phyloP scores from a whole-genome alignment of 2,888 invertebrate species.

The Lepidonotus clava region DNA sequence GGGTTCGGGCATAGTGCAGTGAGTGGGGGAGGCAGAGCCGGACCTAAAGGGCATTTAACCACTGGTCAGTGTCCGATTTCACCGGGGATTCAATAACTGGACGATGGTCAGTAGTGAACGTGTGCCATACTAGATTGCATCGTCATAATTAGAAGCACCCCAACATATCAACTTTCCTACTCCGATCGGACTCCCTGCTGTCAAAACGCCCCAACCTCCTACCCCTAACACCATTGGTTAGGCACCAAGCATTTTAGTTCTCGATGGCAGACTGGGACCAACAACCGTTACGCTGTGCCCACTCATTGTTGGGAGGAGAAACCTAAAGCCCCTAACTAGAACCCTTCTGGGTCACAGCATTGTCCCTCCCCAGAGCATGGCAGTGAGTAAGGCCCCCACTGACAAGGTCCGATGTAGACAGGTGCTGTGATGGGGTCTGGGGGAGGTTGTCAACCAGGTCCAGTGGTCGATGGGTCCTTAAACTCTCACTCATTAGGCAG shows the following conservation, averaged over 20 bases:
- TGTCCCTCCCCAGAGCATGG: background rate
- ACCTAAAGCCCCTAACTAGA: slow-evolving; percentile 1
- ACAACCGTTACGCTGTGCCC: slow-evolving; percentile 27
- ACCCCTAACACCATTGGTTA: background rate
- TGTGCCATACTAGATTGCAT: slow-evolving; percentile 46
- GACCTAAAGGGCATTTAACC: background rate
- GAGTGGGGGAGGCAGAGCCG: background rate
- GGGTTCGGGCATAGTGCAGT: background rate
- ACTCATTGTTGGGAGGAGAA: background rate
- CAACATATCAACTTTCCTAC: background rate
- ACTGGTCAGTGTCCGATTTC: slow-evolving; percentile 35
- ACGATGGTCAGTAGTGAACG: slow-evolving; percentile 15
- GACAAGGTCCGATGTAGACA: background rate
- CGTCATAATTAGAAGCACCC: slow-evolving; percentile 9
- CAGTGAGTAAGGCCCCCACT: background rate
- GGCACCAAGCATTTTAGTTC: background rate
- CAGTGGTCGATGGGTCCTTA: too few species aligned
- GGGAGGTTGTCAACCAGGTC: too few species aligned
- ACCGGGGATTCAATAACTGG: background rate
- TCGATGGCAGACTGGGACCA: background rate
- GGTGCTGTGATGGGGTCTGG: background rate
- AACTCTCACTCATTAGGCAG: too few species aligned
- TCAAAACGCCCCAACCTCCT: background rate
- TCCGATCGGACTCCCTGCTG: slow-evolving; percentile 16
- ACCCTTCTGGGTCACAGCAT: slow-evolving; percentile 10